phyloP scores from a whole-genome alignment of 2,888 invertebrate species.

The Mamestra brassicae region DNA sequence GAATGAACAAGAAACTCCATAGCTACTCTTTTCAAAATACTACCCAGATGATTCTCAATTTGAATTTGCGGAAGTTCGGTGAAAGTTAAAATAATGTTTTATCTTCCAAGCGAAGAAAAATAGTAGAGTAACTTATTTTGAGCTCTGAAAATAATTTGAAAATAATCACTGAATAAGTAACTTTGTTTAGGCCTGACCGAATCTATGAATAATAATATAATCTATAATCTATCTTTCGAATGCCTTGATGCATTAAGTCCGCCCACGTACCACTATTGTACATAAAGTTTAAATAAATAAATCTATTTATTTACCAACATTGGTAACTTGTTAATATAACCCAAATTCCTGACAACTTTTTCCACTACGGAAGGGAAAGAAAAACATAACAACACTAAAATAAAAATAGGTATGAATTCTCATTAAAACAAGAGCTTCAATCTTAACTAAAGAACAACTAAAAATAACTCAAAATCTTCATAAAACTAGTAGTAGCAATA shows the following conservation, averaged over 20 bases:
- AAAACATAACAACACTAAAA: no score
- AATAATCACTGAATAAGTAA: not conserved
- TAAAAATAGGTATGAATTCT: not conserved
- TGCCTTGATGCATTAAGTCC: no score
- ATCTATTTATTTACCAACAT: not conserved
- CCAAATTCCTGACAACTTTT: not conserved
- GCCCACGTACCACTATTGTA: no score
- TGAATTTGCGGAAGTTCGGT: not conserved
- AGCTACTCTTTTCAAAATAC: no score
- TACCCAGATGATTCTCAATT: conserved; percentile 2
- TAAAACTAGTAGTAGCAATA: conserved; percentile 46
- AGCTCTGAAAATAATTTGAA: no score
- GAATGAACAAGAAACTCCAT: no score
- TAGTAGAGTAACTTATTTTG: no score
- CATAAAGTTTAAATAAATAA: no score
- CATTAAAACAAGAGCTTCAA: not conserved
- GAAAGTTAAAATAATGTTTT: not conserved
- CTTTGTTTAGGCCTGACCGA: not conserved
- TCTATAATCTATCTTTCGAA: no score
- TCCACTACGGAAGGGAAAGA: no score
- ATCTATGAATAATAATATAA: no score
- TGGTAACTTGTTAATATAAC: not conserved
- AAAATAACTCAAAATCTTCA: conserved; percentile 26
- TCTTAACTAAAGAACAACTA: conserved; percentile 7
- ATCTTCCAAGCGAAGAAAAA: no score